phyloP scores from a whole-genome alignment of 2,797 vertebrate species.

The Cyclopterus lumpus region DNA sequence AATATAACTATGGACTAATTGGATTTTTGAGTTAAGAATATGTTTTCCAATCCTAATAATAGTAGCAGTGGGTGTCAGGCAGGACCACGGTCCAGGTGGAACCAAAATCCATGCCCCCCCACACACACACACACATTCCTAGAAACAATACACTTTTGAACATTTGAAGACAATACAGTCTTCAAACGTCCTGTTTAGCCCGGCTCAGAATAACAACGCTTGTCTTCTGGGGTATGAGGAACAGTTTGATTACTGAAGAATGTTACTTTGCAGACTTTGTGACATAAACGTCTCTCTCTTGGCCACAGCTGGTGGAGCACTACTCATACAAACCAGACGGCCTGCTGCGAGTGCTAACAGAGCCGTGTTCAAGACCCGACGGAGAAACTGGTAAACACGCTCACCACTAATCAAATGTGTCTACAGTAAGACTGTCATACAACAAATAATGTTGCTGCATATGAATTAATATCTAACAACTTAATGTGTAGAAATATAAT shows the following conservation, averaged over 20 bases:
- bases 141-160: too few relatives aligned
- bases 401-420: neutral
- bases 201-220: neutral
- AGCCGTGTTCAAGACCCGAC: constrained; percentile 84
- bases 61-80: too few relatives aligned
- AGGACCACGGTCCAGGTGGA: too few relatives aligned
- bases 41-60: too few relatives aligned
- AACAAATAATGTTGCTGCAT: neutral
- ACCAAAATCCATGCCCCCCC: too few relatives aligned
- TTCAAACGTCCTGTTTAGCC: too few relatives aligned
- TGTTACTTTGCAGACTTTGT: neutral
- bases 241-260: neutral
- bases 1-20: too few relatives aligned
- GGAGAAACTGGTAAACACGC: constrained; percentile 56
- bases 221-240: neutral
- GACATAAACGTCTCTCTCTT: constrained; percentile 4
- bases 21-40: too few relatives aligned
- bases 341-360: constrained; percentile 90
- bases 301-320: constrained; percentile 92
- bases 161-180: too few relatives aligned
- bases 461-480: neutral
- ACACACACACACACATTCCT: too few relatives aligned
- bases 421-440: neutral
- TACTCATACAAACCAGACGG: constrained; percentile 98
- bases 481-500: neutral